These are phyloP conservation scores for Orius insidiosus DNA, from an alignment of 1,140 invertebrate species.

Conservation along the genomic window DNA sequence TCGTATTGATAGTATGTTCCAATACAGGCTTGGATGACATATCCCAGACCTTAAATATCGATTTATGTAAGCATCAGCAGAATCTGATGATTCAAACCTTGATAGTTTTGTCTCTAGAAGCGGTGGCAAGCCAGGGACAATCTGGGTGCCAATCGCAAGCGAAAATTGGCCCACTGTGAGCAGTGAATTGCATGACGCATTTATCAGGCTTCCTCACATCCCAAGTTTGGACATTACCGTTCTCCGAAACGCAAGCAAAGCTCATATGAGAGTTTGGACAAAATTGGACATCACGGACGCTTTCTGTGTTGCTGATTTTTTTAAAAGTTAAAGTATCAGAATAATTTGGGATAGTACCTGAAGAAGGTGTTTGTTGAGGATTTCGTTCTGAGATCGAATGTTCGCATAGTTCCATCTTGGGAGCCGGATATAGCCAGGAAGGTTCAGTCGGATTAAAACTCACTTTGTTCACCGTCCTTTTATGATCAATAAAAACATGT, in stretches of 20 bases:
- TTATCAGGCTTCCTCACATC: constrained; percentile 64
- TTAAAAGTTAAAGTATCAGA: constrained; percentile 11
- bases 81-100: constrained; percentile 41
- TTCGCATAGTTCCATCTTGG: constrained; percentile 92
- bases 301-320: constrained; percentile 68
- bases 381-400: constrained; percentile 77
- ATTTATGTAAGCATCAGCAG: too few relatives aligned
- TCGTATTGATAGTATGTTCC: constrained; percentile 80
- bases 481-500: constrained; percentile 83
- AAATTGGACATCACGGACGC: constrained; percentile 88
- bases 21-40: constrained; percentile 51
- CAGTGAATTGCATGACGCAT: constrained; percentile 75
- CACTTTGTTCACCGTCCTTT: constrained; percentile 88
- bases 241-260: constrained; percentile 89
- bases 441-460: constrained; percentile 79
- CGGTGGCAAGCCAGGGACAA: constrained; percentile 74
- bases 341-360: constrained; percentile 44
- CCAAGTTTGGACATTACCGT: constrained; percentile 89
- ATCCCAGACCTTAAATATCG: constrained; percentile 91
- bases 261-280: constrained; percentile 64
- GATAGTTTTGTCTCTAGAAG: constrained; percentile 85
- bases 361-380: constrained; percentile 73
- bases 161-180: constrained; percentile 88
- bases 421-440: constrained; percentile 80
- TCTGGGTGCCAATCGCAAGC: constrained; percentile 95